Evolutionary conservation across 2,888 invertebrate species (phyloP).

Genomic region (Acrobasis repandana): DNA sequence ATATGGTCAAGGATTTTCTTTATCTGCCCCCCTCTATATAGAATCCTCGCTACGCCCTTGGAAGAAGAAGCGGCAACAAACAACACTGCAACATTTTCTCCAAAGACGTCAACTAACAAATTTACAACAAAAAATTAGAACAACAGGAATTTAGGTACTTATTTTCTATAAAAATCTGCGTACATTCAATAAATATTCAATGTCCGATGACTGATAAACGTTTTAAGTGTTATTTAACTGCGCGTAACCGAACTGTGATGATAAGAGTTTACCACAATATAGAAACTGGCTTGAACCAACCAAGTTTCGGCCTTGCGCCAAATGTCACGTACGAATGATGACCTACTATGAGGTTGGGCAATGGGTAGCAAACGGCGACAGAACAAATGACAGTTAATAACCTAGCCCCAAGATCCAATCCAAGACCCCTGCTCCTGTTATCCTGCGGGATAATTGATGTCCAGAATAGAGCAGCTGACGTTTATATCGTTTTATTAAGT

Average conservation of each 20-base stretch:
- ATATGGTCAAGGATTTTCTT: too few species aligned
- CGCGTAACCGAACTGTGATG: neutral
- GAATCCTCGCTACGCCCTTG: too few species aligned
- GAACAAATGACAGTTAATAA: neutral
- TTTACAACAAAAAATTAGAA: too few species aligned
- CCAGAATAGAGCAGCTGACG: neutral
- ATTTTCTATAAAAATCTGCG: too few species aligned
- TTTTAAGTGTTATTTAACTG: neutral
- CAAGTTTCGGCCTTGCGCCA: slow-evolving; percentile 3
- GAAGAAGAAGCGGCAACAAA: too few species aligned
- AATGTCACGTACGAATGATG: slow-evolving; percentile 10
- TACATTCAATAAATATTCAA: too few species aligned
- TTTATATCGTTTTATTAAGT: too few species aligned
- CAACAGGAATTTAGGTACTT: too few species aligned
- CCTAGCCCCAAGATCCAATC: neutral
- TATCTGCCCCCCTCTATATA: too few species aligned
- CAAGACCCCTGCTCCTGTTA: neutral
- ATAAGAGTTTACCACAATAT: neutral
- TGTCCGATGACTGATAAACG: neutral
- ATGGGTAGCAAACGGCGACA: slow-evolving; percentile 4
- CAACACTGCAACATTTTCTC: too few species aligned
- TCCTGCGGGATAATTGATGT: neutral
- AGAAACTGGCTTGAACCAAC: slow-evolving; percentile 4
- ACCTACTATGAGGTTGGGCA: slow-evolving; percentile 2
- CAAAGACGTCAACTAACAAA: too few species aligned